Conservation (phyloP, 64 coral and sea anemone species). For the Cladopsammia gracilis region DNA sequence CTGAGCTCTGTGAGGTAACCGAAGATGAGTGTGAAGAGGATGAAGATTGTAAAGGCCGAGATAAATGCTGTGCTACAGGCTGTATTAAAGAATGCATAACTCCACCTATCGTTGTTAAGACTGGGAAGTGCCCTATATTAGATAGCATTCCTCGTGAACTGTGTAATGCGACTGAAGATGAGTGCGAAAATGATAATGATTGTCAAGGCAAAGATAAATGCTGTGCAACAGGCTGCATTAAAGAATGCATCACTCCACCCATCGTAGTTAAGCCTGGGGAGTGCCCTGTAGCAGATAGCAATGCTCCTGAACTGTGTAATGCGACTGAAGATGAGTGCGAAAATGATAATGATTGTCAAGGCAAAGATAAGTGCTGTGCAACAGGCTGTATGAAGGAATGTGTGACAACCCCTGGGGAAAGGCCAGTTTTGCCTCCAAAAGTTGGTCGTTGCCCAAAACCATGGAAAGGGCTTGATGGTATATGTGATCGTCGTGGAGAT, state of each 20-base stretch:
- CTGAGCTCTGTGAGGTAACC: slow-evolving; percentile 11
- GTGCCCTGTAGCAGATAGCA: background rate
- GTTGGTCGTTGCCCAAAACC: slow-evolving; percentile 31
- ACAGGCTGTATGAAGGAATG: slow-evolving; percentile 42
- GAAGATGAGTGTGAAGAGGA: slow-evolving; percentile 20
- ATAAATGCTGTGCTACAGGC: slow-evolving; percentile 41
- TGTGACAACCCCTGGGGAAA: background rate
- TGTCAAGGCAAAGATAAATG: slow-evolving; percentile 37
- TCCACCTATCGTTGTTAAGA: background rate
- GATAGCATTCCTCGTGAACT: background rate
- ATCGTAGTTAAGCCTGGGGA: background rate
- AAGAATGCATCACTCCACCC: slow-evolving; percentile 13
- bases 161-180: slow-evolving; percentile 1
- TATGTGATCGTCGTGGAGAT: slow-evolving; percentile 53
- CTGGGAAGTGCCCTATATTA: background rate
- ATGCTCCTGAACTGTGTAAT: background rate
- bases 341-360: slow-evolving; percentile 23
- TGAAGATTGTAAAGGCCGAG: slow-evolving; percentile 5
- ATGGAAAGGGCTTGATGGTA: slow-evolving; percentile 27
- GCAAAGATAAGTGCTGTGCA: slow-evolving; percentile 30
- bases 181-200: slow-evolving; percentile 1
- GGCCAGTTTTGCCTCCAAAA: background rate
- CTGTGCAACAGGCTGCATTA: slow-evolving; percentile 39
- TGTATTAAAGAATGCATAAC: slow-evolving; percentile 26
- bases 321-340: background rate